phyloP scores from a whole-genome alignment of 2,113 vertebrate genomes.

The Halichoeres trimaculatus region DNA sequence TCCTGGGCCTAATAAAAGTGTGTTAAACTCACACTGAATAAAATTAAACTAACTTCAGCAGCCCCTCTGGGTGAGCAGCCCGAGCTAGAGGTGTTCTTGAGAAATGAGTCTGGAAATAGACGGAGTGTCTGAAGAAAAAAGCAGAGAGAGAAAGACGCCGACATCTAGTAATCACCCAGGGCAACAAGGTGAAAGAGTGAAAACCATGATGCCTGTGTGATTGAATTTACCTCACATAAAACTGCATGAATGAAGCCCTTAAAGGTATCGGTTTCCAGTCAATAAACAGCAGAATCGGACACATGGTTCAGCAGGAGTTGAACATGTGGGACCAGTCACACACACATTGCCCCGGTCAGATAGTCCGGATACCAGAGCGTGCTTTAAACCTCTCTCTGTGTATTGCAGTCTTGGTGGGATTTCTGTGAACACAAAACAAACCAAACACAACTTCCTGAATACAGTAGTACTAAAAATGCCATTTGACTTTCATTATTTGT shows the following conservation, averaged over 20 bases:
- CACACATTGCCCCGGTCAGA: constrained; percentile 32
- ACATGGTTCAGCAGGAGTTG: constrained; percentile 74
- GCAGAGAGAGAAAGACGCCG: constrained; percentile 6
- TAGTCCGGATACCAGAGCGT: constrained; percentile 55
- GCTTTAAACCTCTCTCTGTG: constrained; percentile 42
- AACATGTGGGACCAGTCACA: constrained; percentile 70
- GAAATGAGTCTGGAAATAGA: constrained; percentile 57
- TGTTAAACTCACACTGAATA: constrained; percentile 69
- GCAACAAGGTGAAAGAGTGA: constrained; percentile 42
- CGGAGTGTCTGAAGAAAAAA: constrained; percentile 41
- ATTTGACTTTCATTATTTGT: constrained; percentile 67
- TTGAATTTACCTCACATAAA: constrained; percentile 65
- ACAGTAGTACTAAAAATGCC: constrained; percentile 62
- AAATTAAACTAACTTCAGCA: constrained; percentile 60
- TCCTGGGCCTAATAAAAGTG: constrained; percentile 46
- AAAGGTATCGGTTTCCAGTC: constrained; percentile 77
- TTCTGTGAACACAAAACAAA: constrained; percentile 58
- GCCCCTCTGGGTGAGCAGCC: constrained; percentile 44
- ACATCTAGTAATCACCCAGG: constrained; percentile 65
- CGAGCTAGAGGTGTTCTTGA: constrained; percentile 36
- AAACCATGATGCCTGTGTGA: constrained; percentile 52
- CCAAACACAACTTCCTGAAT: constrained; percentile 54
- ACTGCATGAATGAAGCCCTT: constrained; percentile 79
- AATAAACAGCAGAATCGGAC: constrained; percentile 75
- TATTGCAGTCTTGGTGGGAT: constrained; percentile 38